Base-by-base conservation (phyloP, 2,113 vertebrate species). In the Varanus komodoensis region DNA sequence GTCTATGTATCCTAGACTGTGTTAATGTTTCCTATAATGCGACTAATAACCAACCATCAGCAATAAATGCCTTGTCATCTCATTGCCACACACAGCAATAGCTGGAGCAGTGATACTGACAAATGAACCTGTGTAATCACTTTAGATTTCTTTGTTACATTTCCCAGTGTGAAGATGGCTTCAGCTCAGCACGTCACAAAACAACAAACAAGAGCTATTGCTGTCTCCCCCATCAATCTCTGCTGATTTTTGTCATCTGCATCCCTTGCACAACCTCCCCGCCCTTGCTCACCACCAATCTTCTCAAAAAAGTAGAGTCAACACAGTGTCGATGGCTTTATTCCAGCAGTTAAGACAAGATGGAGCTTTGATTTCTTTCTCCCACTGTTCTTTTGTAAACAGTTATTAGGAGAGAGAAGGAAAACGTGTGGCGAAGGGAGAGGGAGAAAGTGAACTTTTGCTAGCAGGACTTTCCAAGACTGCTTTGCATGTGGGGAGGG, bases 131-230 rank as follows among this genome's bases (percentile, higher is more conserved):
- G 93, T 83, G 92, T 96, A 97, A 97, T 97, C 97, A 97, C 96
- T 97, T 97, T 92, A 94, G 95, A 94, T 97, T 97, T 97, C 97
- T 98, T 97, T 98, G 97, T 97, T 97, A 95, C 95, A 97, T 97
- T 96, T 97, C 97, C 96, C 97, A 98, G 97, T 97, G 96, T 97
- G 97, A 98, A 97, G 96, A 97, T 94, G 95, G 97, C 96, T 97
- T 97, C 96, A 74, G 89, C 97, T 97, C 97, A 98, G 97, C 97
- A 97, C 71, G 97, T 94, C 94, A 96, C 96, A 96, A 61, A 92
- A 95, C 97, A 96, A 97, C 97, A 98, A 97, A 97, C 97, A 97
- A 96, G 95, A 94, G 44, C 95, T 91, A 93, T 89, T 92, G 94
- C 91, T 91, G 92, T 82, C 83, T 95, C 89, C 92, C 92, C 95